Conservation (phyloP, 1,140 invertebrate species). For the Cardiocondyla obscurior region DNA sequence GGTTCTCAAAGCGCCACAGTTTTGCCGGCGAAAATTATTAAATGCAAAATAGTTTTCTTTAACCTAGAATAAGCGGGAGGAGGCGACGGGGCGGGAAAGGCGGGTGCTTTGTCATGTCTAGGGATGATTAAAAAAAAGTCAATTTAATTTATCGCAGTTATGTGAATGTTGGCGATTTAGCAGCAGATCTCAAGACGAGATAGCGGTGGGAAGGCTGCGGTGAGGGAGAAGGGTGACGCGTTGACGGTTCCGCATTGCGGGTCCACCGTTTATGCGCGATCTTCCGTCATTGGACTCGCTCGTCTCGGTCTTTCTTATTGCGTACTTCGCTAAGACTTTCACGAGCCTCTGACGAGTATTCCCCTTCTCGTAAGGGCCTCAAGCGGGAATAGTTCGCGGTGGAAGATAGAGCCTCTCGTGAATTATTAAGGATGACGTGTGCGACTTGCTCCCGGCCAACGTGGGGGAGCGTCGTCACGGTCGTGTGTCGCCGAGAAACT, state of each 20-base stretch:
- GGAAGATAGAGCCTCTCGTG: constrained; percentile 79
- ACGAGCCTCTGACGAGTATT: constrained; percentile 10
- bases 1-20: no score
- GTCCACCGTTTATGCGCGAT: constrained; percentile 29
- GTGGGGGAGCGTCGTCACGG: constrained; percentile 18
- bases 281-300: constrained; percentile 13
- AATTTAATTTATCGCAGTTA: not conserved
- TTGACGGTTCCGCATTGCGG: constrained; percentile 39
- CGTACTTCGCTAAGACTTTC: constrained; percentile 35
- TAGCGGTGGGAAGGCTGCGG: not conserved
- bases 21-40: no score
- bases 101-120: no score
- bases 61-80: no score
- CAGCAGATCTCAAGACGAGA: not conserved
- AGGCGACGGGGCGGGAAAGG: no score
- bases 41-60: no score
- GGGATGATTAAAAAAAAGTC: no score
- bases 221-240: constrained; percentile 7
- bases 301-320: constrained; percentile 4
- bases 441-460: constrained; percentile 63
- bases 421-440: constrained; percentile 83
- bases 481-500: constrained; percentile 52
- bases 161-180: not conserved
- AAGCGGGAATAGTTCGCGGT: constrained; percentile 61
- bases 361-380: constrained; percentile 23